These are phyloP conservation scores for Buphagus erythrorhynchus DNA, from an alignment of 2,797 vertebrate genomes.

Conservation along the genomic window DNA sequence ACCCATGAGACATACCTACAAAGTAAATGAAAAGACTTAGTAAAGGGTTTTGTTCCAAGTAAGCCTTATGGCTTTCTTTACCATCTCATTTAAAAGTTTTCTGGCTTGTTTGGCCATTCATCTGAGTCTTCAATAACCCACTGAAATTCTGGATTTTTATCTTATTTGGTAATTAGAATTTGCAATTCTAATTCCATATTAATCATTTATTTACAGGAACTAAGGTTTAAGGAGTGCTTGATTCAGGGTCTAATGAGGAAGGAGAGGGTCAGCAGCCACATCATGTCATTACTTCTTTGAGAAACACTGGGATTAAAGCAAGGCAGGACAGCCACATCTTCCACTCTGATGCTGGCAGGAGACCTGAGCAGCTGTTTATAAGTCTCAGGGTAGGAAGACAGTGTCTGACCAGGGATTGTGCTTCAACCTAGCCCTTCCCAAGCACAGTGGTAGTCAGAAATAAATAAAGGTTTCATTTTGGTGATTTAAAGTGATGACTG, in stretches of 20 bases:
- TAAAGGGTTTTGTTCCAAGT: neutral
- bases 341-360: neutral
- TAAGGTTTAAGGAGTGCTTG: neutral
- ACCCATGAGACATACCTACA: neutral
- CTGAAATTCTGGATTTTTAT: neutral
- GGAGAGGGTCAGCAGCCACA: neutral
- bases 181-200: neutral
- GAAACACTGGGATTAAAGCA: neutral
- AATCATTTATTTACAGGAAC: neutral
- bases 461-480: neutral
- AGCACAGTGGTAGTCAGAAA: accelerated
- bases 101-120: neutral
- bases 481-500: neutral
- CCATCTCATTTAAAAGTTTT: neutral
- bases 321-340: neutral
- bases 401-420: neutral
- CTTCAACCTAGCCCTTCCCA: neutral
- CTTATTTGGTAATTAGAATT: neutral
- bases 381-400: neutral
- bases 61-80: neutral
- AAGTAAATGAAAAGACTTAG: neutral
- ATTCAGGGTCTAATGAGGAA: neutral
- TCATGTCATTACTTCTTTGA: neutral
- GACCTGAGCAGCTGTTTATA: neutral
- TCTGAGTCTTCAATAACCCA: neutral